These are phyloP conservation scores for Anhinga anhinga DNA, from an alignment of 2,113 vertebrate species.

Conservation along the genomic window DNA sequence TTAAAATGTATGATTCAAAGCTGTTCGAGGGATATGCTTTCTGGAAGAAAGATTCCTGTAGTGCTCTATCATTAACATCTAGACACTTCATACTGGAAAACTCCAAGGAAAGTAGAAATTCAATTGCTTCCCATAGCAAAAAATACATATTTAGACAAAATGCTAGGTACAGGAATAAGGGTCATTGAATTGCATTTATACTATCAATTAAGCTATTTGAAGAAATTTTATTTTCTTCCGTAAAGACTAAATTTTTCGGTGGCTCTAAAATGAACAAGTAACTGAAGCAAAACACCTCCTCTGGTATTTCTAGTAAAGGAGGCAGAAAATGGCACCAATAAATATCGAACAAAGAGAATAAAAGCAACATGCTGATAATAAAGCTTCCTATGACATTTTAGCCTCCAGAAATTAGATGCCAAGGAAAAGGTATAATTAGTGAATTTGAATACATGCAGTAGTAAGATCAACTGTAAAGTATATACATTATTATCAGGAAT, in stretches of 20 bases:
- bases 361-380: background rate
- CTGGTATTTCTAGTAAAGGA: background rate
- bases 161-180: background rate
- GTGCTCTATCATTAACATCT: constrained; percentile 60
- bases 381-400: background rate
- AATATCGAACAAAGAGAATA: background rate
- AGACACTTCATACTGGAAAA: constrained; percentile 50
- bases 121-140: background rate
- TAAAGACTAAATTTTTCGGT: background rate
- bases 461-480: background rate
- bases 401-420: background rate
- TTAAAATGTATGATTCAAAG: constrained; percentile 59
- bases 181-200: background rate
- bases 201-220: background rate
- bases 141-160: constrained; percentile 13
- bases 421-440: background rate
- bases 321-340: background rate
- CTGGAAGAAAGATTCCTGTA: constrained; percentile 47
- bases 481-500: constrained; percentile 28
- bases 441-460: background rate
- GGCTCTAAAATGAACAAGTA: background rate
- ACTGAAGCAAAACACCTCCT: background rate
- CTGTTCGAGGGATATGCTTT: background rate
- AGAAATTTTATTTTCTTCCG: background rate
- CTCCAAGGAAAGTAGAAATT: constrained; percentile 18